Conservation (phyloP, 1,140 invertebrate species). For the Bombyx mandarina region DNA sequence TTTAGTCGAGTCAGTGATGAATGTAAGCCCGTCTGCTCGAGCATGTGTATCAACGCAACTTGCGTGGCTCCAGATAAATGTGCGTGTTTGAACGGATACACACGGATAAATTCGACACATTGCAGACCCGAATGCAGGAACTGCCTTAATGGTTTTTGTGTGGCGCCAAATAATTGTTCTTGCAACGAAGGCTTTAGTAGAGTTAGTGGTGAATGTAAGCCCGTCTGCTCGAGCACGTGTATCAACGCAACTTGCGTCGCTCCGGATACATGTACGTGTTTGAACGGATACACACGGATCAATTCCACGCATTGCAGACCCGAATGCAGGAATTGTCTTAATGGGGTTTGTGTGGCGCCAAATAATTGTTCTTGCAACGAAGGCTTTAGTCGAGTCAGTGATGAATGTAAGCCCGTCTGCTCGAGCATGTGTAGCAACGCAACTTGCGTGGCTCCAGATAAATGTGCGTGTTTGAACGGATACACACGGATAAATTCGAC, state of each 20-base stretch:
- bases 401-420: conserved; percentile 27
- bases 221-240: conserved; percentile 61
- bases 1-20: conserved; percentile 21
- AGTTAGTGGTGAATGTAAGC: conserved; percentile 2
- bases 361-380: conserved; percentile 69
- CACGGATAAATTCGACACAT: conserved; percentile 19
- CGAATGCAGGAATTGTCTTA: conserved; percentile 41
- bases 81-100: conserved; percentile 69
- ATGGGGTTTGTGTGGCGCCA: conserved; percentile 73
- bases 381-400: conserved; percentile 34
- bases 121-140: conserved; percentile 34
- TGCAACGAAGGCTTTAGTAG: conserved; percentile 56
- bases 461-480: too few species aligned
- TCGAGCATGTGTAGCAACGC: conserved; percentile 68
- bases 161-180: conserved; percentile 72
- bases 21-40: conserved; percentile 34
- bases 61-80: conserved; percentile 68
- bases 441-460: conserved; percentile 54
- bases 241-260: conserved; percentile 69
- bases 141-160: conserved; percentile 69
- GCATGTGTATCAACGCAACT: conserved; percentile 69
- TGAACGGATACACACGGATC: conserved; percentile 58
- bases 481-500: too few species aligned
- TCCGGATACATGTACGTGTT: conserved; percentile 67
- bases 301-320: conserved; percentile 12